Base-by-base conservation (phyloP, 2,888 invertebrate species). In the Melipona beecheii region DNA sequence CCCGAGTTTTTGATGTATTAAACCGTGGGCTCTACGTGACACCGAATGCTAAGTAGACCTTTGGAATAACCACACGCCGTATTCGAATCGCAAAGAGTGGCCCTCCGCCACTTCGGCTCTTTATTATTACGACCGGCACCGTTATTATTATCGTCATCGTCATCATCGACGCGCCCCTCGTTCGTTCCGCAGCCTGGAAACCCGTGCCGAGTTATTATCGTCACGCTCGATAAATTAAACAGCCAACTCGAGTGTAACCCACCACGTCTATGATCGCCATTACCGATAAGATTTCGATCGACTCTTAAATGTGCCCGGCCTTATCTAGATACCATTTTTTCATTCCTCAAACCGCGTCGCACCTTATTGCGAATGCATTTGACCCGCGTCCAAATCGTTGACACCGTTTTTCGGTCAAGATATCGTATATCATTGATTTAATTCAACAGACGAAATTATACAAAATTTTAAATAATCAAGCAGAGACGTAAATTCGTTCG, bases 31-130 rank as follows among this genome's bases (percentile, higher is more conserved):
- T 90, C 93, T 94, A 93, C 94, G 94, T 94, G 94, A 94, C 94
- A 94, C 93, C 91, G 94, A 94, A 94, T 94, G 92, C 92, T 93
- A 93, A 94, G 93, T 92, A 93, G 93, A 93, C 92, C 91, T 92
- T 92, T 90, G 91, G 92, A 93, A 92, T 89, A 86, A 64, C 90
- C 91, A 90, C 91, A 90, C 92, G 91, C 90, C 90, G 87, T 83
- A 86, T 87, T 89, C 90, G 80, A 87, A 71, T 86, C 82, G 89
- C 87, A 69, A 88, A 70, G 77, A 79, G 82, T 31, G 71, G 52
- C 81, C 82, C 62, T 81, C 78, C 77, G 64, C 60, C 65, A 43
- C 43, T 43, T 9, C 11, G 54, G 31, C 79, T 49, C 66, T 84
- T 78, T 78, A 81, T 80, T 84, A 81, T 75, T 76, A 76, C 81